A percentile compares a stretch with the other conserved stretches of the same genome.
These are phyloP conservation scores for Chiroxiphia lanceolata DNA, from an alignment of 2,797 vertebrate species.

Conservation along the genomic window DNA sequence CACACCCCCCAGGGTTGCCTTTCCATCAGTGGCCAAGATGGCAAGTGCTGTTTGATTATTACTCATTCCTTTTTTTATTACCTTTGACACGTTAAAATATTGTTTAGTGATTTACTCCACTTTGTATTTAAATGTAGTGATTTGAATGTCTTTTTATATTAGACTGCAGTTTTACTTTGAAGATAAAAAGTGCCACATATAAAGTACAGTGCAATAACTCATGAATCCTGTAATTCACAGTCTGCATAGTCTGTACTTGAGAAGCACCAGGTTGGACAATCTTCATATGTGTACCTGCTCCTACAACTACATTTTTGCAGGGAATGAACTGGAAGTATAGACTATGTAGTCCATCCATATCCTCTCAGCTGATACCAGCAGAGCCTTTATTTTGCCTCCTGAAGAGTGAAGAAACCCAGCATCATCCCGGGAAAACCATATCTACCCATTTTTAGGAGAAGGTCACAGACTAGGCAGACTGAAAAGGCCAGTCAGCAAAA, in stretches of 20 bases:
- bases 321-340: neutral
- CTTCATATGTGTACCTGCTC: neutral
- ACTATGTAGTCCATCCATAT: rapidly evolving
- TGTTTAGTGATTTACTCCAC: conserved; percentile 17
- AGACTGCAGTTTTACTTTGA: neutral
- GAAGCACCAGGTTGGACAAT: neutral
- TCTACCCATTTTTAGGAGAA: conserved; percentile 32
- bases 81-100: neutral
- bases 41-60: neutral
- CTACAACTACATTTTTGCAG: neutral
- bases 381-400: neutral
- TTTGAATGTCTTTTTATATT: conserved; percentile 18
- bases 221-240: neutral
- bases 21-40: neutral
- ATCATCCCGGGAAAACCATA: neutral
- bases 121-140: conserved; percentile 24
- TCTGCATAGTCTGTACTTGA: neutral
- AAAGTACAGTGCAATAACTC: neutral
- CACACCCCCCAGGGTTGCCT: neutral
- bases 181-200: neutral
- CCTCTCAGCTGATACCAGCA: neutral
- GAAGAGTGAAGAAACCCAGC: neutral
- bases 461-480: conserved; percentile 60
- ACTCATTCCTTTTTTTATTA: neutral
- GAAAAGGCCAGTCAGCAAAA: conserved; percentile 68